phyloP scores from a whole-genome alignment of 2,113 vertebrate genomes.

The Hystrix brachyura region DNA sequence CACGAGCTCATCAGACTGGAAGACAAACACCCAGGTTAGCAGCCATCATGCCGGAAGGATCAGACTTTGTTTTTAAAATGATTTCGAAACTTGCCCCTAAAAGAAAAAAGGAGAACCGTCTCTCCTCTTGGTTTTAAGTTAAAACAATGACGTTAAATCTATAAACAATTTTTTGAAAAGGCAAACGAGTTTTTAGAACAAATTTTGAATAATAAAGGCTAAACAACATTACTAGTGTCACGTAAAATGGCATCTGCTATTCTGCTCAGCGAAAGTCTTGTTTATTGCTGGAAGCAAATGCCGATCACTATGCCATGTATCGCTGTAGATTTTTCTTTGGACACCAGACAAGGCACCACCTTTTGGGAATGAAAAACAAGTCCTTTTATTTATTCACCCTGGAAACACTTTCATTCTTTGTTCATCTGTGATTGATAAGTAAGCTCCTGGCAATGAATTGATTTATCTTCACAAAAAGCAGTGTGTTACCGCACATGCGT shows the following conservation, averaged over 20 bases:
- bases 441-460: background rate
- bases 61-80: conserved; percentile 38
- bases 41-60: background rate
- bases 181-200: background rate
- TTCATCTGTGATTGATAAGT: background rate
- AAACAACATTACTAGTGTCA: background rate
- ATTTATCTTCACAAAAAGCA: background rate
- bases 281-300: background rate
- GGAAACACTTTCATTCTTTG: background rate
- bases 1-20: background rate
- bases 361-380: background rate
- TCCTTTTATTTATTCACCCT: background rate
- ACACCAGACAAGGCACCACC: no score
- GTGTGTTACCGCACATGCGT: background rate
- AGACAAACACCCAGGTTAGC: conserved; percentile 32
- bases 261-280: background rate
- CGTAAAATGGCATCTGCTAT: background rate
- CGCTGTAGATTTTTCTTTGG: background rate
- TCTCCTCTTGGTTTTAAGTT: background rate
- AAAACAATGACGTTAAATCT: conserved; percentile 8
- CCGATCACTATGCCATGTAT: rapidly evolving
- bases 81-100: background rate
- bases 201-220: conserved; percentile 11
- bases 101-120: background rate
- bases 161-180: background rate